Evolutionary conservation across 2,888 invertebrate genomes (phyloP).

Genomic region (Euphydryas editha): DNA sequence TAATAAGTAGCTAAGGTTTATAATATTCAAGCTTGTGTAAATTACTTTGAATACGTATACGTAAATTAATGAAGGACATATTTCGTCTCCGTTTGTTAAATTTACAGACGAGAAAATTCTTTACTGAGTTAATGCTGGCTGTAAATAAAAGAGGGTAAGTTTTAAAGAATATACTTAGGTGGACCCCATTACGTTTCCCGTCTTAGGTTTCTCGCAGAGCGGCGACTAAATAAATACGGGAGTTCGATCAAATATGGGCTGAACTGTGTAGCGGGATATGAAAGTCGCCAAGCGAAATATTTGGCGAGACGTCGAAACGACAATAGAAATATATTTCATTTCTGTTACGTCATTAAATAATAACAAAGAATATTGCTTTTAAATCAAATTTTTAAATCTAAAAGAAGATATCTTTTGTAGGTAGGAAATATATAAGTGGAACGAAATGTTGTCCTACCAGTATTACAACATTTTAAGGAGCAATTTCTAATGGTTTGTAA

Average conservation of each 20-base stretch:
- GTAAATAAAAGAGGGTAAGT: conserved; percentile 39
- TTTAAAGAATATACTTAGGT: conserved; percentile 41
- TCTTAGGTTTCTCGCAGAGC: conserved; percentile 42
- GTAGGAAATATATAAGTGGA: neutral
- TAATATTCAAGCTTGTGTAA: conserved; percentile 23
- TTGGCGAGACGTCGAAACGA: conserved; percentile 2
- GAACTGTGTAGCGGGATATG: conserved; percentile 33
- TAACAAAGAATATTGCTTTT: neutral
- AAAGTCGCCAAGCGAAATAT: conserved; percentile 25
- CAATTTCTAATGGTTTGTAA: neutral
- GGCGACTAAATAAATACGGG: conserved; percentile 61
- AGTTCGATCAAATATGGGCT: conserved; percentile 67
- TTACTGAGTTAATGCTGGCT: conserved; percentile 33
- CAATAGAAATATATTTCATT: neutral
- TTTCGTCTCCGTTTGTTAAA: conserved; percentile 12
- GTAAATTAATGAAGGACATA: conserved; percentile 2
- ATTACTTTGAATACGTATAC: neutral
- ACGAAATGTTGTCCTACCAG: neutral
- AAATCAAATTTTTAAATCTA: neutral
- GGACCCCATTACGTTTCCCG: conserved; percentile 37
- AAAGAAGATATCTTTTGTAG: neutral
- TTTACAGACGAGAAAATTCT: conserved; percentile 32
- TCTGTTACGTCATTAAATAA: neutral
- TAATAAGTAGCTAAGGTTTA: conserved; percentile 13
- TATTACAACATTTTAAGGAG: neutral